Conservation (phyloP, 2,888 invertebrate species). For the Anorthoa munda region DNA sequence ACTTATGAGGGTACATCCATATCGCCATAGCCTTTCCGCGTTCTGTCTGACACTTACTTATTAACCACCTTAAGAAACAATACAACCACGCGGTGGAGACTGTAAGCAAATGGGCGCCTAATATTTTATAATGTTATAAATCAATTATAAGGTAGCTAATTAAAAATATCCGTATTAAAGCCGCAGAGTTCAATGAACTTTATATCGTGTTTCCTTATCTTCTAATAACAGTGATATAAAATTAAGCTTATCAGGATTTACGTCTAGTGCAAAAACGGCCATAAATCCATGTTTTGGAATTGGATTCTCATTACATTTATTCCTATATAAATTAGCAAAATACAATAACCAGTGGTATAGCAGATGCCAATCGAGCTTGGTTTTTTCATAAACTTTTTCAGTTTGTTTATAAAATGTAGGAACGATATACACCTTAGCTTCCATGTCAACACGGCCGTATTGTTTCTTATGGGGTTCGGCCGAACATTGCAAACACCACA, state of each 20-base stretch:
- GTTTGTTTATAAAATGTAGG: conserved; percentile 60
- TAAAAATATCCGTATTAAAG: not conserved
- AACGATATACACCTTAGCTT: conserved; percentile 83
- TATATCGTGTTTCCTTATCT: conserved; percentile 33
- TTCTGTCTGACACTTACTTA: conserved; percentile 3
- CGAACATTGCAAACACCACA: conserved; percentile 70
- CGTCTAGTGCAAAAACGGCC: conserved; percentile 7
- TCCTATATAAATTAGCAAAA: conserved; percentile 8
- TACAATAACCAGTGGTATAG: conserved; percentile 14
- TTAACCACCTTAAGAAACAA: conserved; percentile 79
- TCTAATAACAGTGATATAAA: conserved; percentile 29
- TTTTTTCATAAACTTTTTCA: conserved; percentile 4
- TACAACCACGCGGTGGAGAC: conserved; percentile 72
- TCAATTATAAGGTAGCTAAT: not conserved
- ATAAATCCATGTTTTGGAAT: conserved; percentile 3
- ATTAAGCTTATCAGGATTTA: conserved; percentile 15
- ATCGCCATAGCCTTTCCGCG: not conserved
- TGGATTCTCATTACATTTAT: not conserved
- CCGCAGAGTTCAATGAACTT: conserved; percentile 35
- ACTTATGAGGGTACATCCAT: not conserved
- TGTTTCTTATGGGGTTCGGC: conserved; percentile 79
- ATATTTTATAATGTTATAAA: too few relatives aligned
- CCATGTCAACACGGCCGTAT: conserved; percentile 76
- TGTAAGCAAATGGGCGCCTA: conserved; percentile 48
- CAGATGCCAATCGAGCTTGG: conserved; percentile 6